Evolutionary conservation across 92 coral and sea anemone species (phyloP), one percentile per base, ranked within the genome.

Genomic region (Porites evermanni): DNA sequence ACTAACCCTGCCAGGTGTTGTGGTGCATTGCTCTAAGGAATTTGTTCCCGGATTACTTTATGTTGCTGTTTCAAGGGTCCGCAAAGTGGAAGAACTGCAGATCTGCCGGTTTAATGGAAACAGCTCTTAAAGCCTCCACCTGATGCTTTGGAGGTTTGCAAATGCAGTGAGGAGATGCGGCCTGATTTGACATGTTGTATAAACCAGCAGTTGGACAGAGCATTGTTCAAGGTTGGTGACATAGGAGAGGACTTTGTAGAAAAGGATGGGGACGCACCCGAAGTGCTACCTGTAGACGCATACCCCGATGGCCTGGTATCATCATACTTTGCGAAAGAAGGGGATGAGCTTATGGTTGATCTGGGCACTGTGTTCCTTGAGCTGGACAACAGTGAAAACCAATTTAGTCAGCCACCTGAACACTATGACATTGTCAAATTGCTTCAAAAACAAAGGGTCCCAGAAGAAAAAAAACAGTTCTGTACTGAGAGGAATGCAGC

Each of bases 11-110:
- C 82, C 86, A 1, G 75, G 76, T 19, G 88, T 84, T 24, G 69
- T 83, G 1, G 83, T 83, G 21, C 84, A 89, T 70, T 84, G 89
- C 44, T 53, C 70, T 32, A 14, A 75, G 14, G 91, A 88, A 23
- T 88, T 72, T 83, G 87, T 88, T 10, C 56, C 91, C 6, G 91
- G 88, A 17, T 32, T 81, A 70, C 20, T 74, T n/a, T 88, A 82
- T 65, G 91, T 88, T 7, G 76, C 91, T 13, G 76, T 83, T 12
- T 81, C 91, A 16, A 50, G 94, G 8, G 89, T 84, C 1, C 61
- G 76, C 44, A 5, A 44, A 21, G 69, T 82, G 8, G 51, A 32
- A 5, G n/a, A 20, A 16, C 13, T 88, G 4, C 88, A 83, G 70
- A 29, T 88, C 14, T 12, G 68, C 3, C 23, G 67, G 56, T 88